Base-by-base conservation (phyloP, 2,888 invertebrate genomes). In the Cataglyphis cursor region DNA sequence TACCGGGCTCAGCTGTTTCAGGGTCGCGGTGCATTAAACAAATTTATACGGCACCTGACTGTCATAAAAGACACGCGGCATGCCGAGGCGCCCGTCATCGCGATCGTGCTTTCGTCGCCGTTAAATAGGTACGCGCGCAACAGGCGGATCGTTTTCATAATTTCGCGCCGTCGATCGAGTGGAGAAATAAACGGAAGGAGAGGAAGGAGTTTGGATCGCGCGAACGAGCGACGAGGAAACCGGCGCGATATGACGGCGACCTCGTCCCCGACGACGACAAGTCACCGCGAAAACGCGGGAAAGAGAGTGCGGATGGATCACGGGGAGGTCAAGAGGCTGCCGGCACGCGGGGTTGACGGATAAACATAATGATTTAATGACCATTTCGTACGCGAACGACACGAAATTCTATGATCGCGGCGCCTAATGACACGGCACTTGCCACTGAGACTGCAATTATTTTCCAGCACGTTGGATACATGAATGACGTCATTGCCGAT, bases 281-380 rank as follows among this genome's bases (percentile, higher is more conserved):
- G 66, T 84, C 74, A 72, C 66, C 82, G 82, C 61, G 83, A 15
- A 21, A 44, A 74, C 62, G 74, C 62, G 44, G 41, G 74, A 61
- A 61, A 28, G 61, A 75, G 44, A 64, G 74, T 18, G 74, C 65
- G 74, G 21, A 70, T 35, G 81, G 90, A 82, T 88, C 84, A 85
- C 61, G 57, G 76, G 54, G 70, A 48, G 93, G 93, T 93, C 93
- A 93, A 93, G 91, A 93, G 93, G 93, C 93, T 93, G 93, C 92
- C 91, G 89, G 89, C 89, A 89, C 88, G 88, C 90, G 89, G 92
- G 91, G 93, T 94, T 94, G 93, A 93, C 93, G 94, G 92, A 93
- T 94, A 94, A 94, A 94, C 91, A 94, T 93, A 93, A 94, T 94
- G 94, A 94, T 94, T 94, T 94, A 94, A 93, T 94, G 93, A 93